Conservation (phyloP, 2,888 invertebrate genomes). For the Sisyra nigra region DNA sequence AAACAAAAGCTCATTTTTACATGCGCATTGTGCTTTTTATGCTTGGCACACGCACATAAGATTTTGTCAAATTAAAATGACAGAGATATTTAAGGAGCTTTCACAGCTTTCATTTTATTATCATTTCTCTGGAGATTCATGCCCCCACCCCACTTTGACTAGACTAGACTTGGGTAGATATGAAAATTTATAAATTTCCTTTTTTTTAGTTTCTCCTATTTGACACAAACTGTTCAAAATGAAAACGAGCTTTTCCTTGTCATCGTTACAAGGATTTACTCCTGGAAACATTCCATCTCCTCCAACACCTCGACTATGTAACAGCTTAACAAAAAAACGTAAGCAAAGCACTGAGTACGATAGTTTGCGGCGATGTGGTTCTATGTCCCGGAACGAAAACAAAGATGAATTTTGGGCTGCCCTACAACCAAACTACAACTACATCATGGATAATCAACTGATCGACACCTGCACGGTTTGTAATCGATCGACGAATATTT, state of each 20-base stretch:
- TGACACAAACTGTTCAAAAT: conserved; percentile 20
- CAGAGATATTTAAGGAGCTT: too few relatives aligned
- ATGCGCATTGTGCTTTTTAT: too few relatives aligned
- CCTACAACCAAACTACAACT: conserved; percentile 81
- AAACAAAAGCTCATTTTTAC: too few relatives aligned
- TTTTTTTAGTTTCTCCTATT: too few relatives aligned
- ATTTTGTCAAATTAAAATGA: too few relatives aligned
- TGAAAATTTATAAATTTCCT: too few relatives aligned
- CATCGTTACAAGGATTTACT: conserved; percentile 56
- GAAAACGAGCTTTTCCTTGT: conserved; percentile 68
- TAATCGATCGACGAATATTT: neutral
- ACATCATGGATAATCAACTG: conserved; percentile 88
- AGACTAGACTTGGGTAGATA: too few relatives aligned
- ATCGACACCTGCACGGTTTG: conserved; percentile 65
- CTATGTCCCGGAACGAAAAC: conserved; percentile 53
- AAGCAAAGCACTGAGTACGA: conserved; percentile 47
- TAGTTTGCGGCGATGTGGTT: conserved; percentile 60
- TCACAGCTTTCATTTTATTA: too few relatives aligned
- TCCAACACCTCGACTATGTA: conserved; percentile 57
- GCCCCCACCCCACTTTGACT: too few relatives aligned
- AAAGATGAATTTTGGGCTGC: conserved; percentile 88
- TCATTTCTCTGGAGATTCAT: too few relatives aligned
- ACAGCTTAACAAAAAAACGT: conserved; percentile 66
- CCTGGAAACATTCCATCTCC: conserved; percentile 30
- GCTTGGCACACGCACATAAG: too few relatives aligned